A percentile compares a stretch with the other conserved stretches of the same genome.
Conservation (phyloP, 1,140 invertebrate genomes). For the Globodera ellingtonae region DNA sequence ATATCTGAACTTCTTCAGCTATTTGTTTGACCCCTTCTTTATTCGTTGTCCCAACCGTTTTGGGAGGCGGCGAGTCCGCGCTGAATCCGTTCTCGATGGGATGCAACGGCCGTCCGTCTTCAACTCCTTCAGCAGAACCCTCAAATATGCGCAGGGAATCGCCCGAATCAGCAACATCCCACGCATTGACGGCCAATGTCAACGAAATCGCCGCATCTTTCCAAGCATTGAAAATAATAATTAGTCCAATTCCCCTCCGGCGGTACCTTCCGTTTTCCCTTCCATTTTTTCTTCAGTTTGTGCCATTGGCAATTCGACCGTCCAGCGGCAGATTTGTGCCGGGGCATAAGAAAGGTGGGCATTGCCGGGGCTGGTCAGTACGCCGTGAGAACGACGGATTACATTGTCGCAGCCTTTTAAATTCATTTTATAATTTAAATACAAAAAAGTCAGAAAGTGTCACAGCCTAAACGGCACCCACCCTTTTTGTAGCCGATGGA, state of each 20-base stretch:
- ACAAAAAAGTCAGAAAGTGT: too few relatives aligned
- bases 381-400: constrained; percentile 46
- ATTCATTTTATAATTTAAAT: too few relatives aligned
- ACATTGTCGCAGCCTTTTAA: constrained; percentile 57
- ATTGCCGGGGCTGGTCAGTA: constrained; percentile 57
- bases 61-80: constrained; percentile 77
- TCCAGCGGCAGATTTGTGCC: constrained; percentile 56
- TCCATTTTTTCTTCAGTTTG: constrained; percentile 16
- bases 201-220: constrained; percentile 5
- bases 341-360: constrained; percentile 53
- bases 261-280: not conserved
- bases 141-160: constrained; percentile 75
- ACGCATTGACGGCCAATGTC: constrained; percentile 21
- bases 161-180: constrained; percentile 26
- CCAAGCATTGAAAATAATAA: not conserved
- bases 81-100: constrained; percentile 84
- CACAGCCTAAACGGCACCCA: constrained; percentile 32
- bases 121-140: constrained; percentile 77
- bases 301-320: constrained; percentile 56
- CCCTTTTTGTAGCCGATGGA: constrained; percentile 83
- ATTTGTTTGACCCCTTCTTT: not conserved
- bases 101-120: constrained; percentile 81
- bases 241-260: constrained; percentile 32
- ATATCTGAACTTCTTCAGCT: constrained; percentile 68
- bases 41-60: constrained; percentile 69